Evolutionary conservation across 2,113 vertebrate genomes (phyloP).

Genomic region (Peromyscus californicus): DNA sequence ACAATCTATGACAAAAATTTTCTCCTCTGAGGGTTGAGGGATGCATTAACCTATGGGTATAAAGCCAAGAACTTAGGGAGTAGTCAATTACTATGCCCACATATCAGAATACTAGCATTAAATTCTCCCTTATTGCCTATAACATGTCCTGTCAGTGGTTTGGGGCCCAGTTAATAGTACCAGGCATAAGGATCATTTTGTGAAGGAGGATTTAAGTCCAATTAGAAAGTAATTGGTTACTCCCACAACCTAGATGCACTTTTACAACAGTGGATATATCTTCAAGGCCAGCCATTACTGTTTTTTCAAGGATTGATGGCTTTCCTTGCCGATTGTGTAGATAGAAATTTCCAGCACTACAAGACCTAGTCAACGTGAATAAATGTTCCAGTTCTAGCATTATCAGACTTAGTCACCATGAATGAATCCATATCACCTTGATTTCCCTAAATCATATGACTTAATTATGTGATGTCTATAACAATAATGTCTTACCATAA

Average conservation of each 20-base stretch:
- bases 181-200: not conserved
- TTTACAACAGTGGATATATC: not conserved
- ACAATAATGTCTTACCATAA: not conserved
- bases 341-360: not conserved
- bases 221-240: not conserved
- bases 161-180: not conserved
- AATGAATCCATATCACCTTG: not conserved
- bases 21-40: not conserved
- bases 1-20: not conserved
- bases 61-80: not conserved
- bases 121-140: not conserved
- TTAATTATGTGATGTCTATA: not conserved
- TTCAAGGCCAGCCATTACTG: not conserved
- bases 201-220: not conserved
- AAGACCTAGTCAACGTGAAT: not conserved
- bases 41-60: not conserved
- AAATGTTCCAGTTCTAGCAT: not conserved
- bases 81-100: not conserved
- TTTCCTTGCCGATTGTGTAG: not conserved
- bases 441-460: not conserved
- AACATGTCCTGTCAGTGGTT: not conserved
- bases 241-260: not conserved
- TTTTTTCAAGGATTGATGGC: not conserved
- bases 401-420: not conserved
- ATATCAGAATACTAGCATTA: not conserved